Conservation (phyloP, 1,140 invertebrate genomes). For the Achatina immaculata region DNA sequence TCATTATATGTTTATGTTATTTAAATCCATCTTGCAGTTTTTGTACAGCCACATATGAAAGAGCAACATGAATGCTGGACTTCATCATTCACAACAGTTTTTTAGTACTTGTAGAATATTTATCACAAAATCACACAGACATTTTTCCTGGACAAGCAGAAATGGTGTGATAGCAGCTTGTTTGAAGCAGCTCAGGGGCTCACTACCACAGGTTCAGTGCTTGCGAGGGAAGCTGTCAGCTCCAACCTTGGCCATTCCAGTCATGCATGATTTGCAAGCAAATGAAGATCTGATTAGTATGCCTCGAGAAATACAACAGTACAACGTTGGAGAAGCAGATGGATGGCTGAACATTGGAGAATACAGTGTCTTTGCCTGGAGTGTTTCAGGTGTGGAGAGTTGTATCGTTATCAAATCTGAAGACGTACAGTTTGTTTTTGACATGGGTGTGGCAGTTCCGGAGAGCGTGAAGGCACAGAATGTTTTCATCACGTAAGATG, state of each 20-base stretch:
- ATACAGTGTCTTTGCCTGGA: conserved; percentile 55
- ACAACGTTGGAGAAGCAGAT: conserved; percentile 23
- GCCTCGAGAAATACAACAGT: not conserved
- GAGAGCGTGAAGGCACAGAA: conserved; percentile 50
- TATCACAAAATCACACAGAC: not conserved
- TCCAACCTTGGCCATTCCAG: not conserved
- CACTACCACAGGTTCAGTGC: not conserved
- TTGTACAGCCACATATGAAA: no score
- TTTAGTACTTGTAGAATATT: not conserved
- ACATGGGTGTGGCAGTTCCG: conserved; percentile 55
- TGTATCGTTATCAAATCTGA: conserved; percentile 54
- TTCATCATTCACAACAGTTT: not conserved
- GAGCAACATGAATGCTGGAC: not conserved
- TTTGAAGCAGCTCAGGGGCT: not conserved
- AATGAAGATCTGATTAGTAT: not conserved
- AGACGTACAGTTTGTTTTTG: conserved; percentile 51
- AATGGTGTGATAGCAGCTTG: not conserved
- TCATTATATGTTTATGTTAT: no score
- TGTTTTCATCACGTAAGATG: conserved; percentile 61
- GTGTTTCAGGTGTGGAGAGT: conserved; percentile 58
- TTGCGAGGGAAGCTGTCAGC: not conserved
- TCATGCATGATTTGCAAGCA: not conserved
- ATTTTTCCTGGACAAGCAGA: not conserved
- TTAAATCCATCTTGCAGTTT: no score
- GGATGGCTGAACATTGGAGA: conserved; percentile 47